phyloP scores from a whole-genome alignment of 2,888 invertebrate species.

The Psococerastis gibbosa region DNA sequence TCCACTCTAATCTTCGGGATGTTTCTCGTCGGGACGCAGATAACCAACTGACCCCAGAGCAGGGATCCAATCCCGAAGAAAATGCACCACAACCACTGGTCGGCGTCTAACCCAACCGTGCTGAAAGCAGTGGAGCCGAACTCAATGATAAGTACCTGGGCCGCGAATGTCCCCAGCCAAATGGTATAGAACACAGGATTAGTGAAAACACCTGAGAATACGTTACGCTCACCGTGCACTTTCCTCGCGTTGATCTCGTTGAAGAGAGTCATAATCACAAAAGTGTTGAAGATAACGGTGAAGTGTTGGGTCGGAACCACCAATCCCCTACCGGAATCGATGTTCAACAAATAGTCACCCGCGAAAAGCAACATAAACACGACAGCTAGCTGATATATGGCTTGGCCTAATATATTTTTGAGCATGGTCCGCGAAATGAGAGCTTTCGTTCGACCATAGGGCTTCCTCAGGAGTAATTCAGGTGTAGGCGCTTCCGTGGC shows the following conservation, averaged over 20 bases:
- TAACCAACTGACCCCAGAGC: conserved; percentile 38
- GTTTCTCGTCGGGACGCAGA: conserved; percentile 32
- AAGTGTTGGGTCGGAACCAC: conserved; percentile 29
- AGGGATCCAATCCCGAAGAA: conserved; percentile 35
- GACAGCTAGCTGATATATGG: conserved; percentile 33
- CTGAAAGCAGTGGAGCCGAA: conserved; percentile 35
- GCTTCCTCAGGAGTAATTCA: conserved; percentile 30
- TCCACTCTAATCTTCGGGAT: conserved; percentile 25
- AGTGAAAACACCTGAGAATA: conserved; percentile 34
- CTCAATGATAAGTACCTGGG: conserved; percentile 37
- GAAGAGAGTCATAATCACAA: conserved; percentile 44
- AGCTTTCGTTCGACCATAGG: conserved; percentile 33
- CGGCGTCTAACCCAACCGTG: conserved; percentile 29
- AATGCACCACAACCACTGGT: conserved; percentile 40
- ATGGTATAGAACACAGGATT: conserved; percentile 40
- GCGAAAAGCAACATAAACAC: conserved; percentile 33
- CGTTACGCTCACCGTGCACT: conserved; percentile 42
- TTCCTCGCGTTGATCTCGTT: conserved; percentile 46
- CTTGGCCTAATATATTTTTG: conserved; percentile 37
- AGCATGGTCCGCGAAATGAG: conserved; percentile 35
- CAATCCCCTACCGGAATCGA: conserved; percentile 28
- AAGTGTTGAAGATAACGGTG: conserved; percentile 45
- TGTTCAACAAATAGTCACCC: conserved; percentile 33
- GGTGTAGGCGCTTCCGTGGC: conserved; percentile 36
- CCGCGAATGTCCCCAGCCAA: conserved; percentile 34